phyloP scores from a whole-genome alignment of 2,888 invertebrate genomes.

The Diplazon laetatorius region DNA sequence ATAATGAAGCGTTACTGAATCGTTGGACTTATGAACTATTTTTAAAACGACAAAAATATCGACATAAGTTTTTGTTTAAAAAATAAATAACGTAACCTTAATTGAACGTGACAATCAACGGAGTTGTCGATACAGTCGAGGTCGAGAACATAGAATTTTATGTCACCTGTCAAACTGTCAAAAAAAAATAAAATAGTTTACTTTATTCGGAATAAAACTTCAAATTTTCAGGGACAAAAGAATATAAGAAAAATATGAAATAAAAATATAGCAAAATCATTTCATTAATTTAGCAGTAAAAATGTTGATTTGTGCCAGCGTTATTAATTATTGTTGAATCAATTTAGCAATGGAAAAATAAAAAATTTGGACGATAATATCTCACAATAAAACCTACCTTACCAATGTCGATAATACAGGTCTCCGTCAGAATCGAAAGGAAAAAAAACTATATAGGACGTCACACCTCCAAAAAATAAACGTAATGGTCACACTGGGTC shows the following conservation, averaged over 20 bases:
- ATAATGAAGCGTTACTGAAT: slow-evolving; percentile 52
- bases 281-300: no score
- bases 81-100: slow-evolving; percentile 53
- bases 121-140: slow-evolving; percentile 24
- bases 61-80: slow-evolving; percentile 42
- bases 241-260: background rate
- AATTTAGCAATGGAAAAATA: no score
- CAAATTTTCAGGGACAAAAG: slow-evolving; percentile 46
- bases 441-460: no score
- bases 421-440: no score
- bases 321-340: no score
- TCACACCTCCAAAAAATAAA: no score
- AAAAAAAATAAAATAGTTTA: slow-evolving; percentile 45
- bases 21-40: slow-evolving; percentile 3
- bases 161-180: slow-evolving; percentile 53
- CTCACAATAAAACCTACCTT: no score
- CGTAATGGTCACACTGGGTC: no score
- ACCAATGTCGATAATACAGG: no score
- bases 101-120: slow-evolving; percentile 46
- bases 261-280: background rate
- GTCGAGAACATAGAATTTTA: slow-evolving; percentile 53
- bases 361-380: no score
- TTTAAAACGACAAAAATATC: slow-evolving; percentile 23
- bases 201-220: background rate
- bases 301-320: no score